phyloP scores from a whole-genome alignment of 64 coral and sea anemone species.

The Porites lutea region DNA sequence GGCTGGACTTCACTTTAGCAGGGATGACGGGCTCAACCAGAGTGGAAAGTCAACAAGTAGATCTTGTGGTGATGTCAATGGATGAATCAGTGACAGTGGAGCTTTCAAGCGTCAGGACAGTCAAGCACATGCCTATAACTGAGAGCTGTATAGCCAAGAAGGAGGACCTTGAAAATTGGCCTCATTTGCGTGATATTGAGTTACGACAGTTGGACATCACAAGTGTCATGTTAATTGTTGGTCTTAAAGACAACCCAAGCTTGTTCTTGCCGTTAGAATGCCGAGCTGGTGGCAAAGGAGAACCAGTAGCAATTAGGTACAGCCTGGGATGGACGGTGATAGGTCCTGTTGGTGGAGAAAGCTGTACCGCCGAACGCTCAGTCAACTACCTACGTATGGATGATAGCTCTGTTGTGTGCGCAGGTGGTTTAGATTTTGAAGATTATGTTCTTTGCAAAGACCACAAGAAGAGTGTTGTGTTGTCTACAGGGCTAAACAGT shows the following conservation, averaged over 20 bases:
- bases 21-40: conserved; percentile 40
- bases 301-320: too few species aligned
- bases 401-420: not conserved
- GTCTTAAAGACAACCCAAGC: too few species aligned
- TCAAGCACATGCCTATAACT: conserved; percentile 35
- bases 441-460: not conserved
- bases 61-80: conserved; percentile 29
- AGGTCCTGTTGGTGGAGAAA: not conserved
- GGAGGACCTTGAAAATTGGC: conserved; percentile 39
- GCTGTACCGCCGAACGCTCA: not conserved
- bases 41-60: conserved; percentile 36
- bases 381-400: not conserved
- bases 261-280: too few species aligned
- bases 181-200: conserved; percentile 23
- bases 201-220: conserved; percentile 3
- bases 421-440: not conserved
- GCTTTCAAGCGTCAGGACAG: conserved; percentile 34
- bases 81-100: conserved; percentile 38
- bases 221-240: conserved; percentile 45
- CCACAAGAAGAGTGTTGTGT: not conserved
- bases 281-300: too few species aligned
- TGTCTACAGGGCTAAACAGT: too few species aligned
- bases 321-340: not conserved
- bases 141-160: conserved; percentile 36
- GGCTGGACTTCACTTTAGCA: conserved; percentile 44